phyloP scores from a whole-genome alignment of 1,140 invertebrate genomes.

The Megathymus violae region DNA sequence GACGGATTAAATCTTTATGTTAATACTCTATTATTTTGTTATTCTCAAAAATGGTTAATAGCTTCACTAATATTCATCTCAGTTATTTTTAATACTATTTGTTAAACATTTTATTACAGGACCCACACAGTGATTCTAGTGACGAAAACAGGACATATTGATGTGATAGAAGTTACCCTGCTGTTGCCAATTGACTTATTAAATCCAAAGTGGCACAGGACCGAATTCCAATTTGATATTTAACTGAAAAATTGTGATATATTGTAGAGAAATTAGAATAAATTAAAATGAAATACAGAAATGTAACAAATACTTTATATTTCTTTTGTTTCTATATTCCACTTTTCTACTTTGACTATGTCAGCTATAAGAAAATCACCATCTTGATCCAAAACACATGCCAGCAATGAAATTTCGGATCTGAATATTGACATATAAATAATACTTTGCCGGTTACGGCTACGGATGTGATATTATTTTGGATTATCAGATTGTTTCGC shows the following conservation, averaged over 20 bases:
- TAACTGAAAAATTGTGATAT: background rate
- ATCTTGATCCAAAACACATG: constrained; percentile 87
- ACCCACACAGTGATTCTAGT: constrained; percentile 88
- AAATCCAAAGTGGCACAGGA: constrained; percentile 62
- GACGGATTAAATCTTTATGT: too few species aligned
- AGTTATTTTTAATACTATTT: too few species aligned
- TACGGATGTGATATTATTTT: too few species aligned
- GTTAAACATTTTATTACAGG: constrained; percentile 83
- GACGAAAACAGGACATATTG: constrained; percentile 86
- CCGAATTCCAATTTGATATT: constrained; percentile 58
- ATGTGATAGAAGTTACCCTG: constrained; percentile 88
- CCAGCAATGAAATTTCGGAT: too few species aligned
- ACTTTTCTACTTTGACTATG: constrained; percentile 57
- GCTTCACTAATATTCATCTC: too few species aligned
- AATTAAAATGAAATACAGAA: too few species aligned
- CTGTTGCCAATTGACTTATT: constrained; percentile 69
- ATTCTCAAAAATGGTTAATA: too few species aligned
- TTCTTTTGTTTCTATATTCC: constrained; percentile 40
- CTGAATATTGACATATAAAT: too few species aligned
- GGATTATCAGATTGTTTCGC: too few species aligned
- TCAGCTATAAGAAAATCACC: constrained; percentile 58
- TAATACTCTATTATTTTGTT: too few species aligned
- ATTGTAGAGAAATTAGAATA: too few species aligned
- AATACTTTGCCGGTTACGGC: too few species aligned
- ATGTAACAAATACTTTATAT: background rate